Conservation (phyloP, 1,140 invertebrate genomes). For the Drosophila equinoxialis region DNA sequence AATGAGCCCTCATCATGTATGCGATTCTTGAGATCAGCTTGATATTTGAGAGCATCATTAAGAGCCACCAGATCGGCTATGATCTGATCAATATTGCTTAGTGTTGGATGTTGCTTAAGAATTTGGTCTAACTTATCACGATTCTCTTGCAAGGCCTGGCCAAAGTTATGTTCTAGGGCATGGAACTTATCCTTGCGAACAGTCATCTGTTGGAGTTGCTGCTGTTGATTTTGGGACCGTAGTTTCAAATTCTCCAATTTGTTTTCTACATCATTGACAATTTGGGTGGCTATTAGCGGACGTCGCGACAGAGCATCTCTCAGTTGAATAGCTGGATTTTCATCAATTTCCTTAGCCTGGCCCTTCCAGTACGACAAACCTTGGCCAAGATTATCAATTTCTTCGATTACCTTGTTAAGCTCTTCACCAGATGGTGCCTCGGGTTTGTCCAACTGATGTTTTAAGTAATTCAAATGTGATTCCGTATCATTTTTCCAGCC, state of each 20-base stretch:
- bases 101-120: conserved; percentile 77
- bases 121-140: conserved; percentile 85
- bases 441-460: conserved; percentile 90
- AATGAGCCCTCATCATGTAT: conserved; percentile 89
- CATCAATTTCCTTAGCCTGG: conserved; percentile 88
- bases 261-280: conserved; percentile 89
- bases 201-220: conserved; percentile 87
- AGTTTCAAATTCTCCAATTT: conserved; percentile 87
- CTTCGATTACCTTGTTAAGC: conserved; percentile 87
- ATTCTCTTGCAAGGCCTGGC: conserved; percentile 86
- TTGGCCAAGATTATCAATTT: conserved; percentile 87
- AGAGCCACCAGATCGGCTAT: conserved; percentile 77
- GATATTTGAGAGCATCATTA: conserved; percentile 84
- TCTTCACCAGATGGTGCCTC: conserved; percentile 87
- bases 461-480: conserved; percentile 90
- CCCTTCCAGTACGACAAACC: conserved; percentile 89
- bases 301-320: conserved; percentile 87
- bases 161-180: conserved; percentile 86
- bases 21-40: conserved; percentile 84
- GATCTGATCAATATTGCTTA: conserved; percentile 82
- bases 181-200: conserved; percentile 88
- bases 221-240: conserved; percentile 86
- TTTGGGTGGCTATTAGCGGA: conserved; percentile 87
- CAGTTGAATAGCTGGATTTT: conserved; percentile 86
- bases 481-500: conserved; percentile 92